These are phyloP conservation scores for Notiomystis cincta DNA, from an alignment of 2,113 vertebrate genomes.

Conservation along the genomic window DNA sequence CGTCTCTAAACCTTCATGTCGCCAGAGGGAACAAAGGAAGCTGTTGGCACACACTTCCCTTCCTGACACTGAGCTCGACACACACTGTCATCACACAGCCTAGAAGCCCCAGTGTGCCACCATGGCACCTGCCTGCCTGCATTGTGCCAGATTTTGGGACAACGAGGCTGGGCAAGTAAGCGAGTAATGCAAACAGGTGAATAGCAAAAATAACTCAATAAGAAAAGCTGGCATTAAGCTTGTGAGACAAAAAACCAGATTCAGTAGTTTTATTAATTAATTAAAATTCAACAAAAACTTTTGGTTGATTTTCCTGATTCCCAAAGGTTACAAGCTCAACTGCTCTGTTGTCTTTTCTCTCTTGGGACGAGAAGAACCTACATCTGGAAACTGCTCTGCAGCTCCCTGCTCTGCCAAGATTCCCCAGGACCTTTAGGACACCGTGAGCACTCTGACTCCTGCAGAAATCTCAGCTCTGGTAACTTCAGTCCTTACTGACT, in stretches of 20 bases:
- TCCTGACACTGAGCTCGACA: neutral
- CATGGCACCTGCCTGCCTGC: neutral
- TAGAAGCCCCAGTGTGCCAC: neutral
- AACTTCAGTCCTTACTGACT: neutral
- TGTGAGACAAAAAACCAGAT: neutral
- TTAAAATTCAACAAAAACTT: neutral
- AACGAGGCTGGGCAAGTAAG: neutral
- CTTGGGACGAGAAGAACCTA: neutral
- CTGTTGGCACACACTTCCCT: neutral
- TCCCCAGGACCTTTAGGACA: neutral
- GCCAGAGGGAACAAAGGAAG: neutral
- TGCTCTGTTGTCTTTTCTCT: neutral
- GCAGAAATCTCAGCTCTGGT: neutral
- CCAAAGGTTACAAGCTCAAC: neutral
- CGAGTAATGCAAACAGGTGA: neutral
- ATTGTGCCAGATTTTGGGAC: neutral
- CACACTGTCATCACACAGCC: neutral
- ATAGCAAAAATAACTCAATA: neutral
- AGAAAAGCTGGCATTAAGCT: neutral
- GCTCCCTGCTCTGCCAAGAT: neutral
- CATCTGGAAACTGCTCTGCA: neutral
- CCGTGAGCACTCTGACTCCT: accelerated
- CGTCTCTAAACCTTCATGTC: neutral
- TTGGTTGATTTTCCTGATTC: neutral
- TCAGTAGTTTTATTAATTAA: neutral